Conservation (phyloP, 2,797 vertebrate species). For the Rhabdophis nuchalis region DNA sequence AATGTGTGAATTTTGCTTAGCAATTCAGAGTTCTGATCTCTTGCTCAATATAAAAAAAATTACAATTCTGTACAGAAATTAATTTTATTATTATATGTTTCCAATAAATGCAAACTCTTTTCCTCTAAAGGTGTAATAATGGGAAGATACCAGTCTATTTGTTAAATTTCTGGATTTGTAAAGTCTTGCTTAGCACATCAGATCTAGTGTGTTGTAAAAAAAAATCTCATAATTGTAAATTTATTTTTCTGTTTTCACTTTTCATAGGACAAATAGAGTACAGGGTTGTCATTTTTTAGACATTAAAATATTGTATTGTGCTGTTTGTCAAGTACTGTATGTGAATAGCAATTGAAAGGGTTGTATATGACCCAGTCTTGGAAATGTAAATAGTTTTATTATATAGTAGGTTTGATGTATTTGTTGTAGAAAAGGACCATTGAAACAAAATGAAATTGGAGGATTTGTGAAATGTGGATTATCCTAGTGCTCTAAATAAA, state of each 20-base stretch:
- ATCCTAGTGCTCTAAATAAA: constrained; percentile 76
- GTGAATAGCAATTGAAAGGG: constrained; percentile 75
- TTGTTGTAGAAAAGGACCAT: constrained; percentile 84
- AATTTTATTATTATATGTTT: constrained; percentile 76
- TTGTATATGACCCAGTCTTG: constrained; percentile 62
- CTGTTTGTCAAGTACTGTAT: constrained; percentile 78
- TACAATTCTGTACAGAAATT: constrained; percentile 86
- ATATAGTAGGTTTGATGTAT: constrained; percentile 77
- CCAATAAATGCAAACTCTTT: constrained; percentile 61
- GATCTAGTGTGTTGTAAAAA: constrained; percentile 54
- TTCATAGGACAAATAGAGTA: constrained; percentile 72
- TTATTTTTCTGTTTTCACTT: constrained; percentile 70
- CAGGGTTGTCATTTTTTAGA: constrained; percentile 77
- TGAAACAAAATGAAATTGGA: constrained; percentile 73
- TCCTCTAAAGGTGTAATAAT: constrained; percentile 54
- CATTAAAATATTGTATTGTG: constrained; percentile 73
- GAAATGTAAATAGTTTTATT: constrained; percentile 81
- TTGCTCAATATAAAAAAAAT: constrained; percentile 56
- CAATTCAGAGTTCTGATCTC: constrained; percentile 76
- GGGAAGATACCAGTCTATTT: constrained; percentile 56
- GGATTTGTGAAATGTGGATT: constrained; percentile 78
- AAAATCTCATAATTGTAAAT: constrained; percentile 67
- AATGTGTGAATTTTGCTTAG: constrained; percentile 85
- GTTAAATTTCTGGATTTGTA: constrained; percentile 63
- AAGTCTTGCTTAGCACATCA: constrained; percentile 63